Conservation (phyloP, 2,113 vertebrate species). For the Mastomys coucha region DNA sequence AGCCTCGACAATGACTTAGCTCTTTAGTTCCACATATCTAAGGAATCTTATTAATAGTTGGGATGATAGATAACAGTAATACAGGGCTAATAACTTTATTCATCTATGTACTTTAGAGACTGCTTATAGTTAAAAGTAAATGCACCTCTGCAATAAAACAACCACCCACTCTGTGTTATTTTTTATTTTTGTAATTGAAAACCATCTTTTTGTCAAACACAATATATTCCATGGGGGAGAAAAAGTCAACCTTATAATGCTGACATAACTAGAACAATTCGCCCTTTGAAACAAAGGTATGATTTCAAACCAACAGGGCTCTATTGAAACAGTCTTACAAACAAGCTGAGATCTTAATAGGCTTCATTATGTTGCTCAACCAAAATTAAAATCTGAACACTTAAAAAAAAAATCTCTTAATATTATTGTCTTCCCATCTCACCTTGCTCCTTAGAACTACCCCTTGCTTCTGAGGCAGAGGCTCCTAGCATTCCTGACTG, state of each 20-base stretch:
- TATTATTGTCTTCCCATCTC: not conserved
- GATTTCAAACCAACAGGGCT: constrained; percentile 57
- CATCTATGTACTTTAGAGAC: not conserved
- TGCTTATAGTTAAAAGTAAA: constrained; percentile 56
- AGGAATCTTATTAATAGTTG: not conserved
- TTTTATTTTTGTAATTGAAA: constrained; percentile 41
- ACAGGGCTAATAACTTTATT: constrained; percentile 19
- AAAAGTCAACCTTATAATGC: constrained; percentile 45
- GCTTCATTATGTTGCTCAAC: constrained; percentile 49
- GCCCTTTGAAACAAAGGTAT: constrained; percentile 64
- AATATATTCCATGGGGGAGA: constrained; percentile 21
- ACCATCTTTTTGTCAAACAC: constrained; percentile 17
- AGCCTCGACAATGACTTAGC: not conserved
- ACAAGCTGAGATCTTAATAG: constrained; percentile 59
- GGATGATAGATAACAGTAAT: not conserved
- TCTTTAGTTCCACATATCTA: not conserved
- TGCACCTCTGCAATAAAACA: constrained; percentile 15
- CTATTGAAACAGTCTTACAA: constrained; percentile 55
- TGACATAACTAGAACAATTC: constrained; percentile 4
- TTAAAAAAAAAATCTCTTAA: not conserved
- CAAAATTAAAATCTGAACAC: constrained; percentile 59
- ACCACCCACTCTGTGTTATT: constrained; percentile 31
- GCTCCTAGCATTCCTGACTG: not conserved
- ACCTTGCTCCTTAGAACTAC: not conserved
- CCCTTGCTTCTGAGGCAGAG: not conserved